Conservation (phyloP, 2,797 vertebrate species). For the Gallinago stenura region DNA sequence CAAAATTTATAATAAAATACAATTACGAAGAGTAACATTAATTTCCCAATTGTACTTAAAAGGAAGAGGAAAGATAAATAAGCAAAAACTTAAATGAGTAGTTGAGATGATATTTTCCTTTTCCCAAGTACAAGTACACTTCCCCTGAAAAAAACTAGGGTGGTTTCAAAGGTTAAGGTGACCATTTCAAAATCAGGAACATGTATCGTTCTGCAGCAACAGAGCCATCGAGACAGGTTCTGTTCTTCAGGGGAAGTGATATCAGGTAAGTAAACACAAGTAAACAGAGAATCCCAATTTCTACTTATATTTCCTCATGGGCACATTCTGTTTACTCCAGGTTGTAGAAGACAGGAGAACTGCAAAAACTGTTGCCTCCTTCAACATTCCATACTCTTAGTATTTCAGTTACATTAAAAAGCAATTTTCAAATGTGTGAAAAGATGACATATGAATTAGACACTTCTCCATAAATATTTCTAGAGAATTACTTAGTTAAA, state of each 20-base stretch:
- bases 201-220: neutral
- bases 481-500: neutral
- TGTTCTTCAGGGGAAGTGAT: neutral
- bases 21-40: neutral
- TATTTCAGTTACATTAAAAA: neutral
- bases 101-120: neutral
- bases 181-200: fast-evolving
- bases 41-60: neutral
- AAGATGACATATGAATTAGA: fast-evolving
- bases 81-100: neutral
- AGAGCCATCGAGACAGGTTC: neutral
- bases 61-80: neutral
- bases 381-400: neutral
- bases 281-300: neutral
- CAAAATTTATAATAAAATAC: neutral
- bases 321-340: neutral
- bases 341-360: neutral
- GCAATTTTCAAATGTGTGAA: neutral
- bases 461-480: neutral
- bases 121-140: neutral
- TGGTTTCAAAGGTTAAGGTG: neutral
- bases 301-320: neutral
- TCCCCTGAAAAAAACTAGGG: neutral
- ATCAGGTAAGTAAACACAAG: neutral
- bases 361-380: neutral